These are phyloP conservation scores for Corythornis madagascariensis DNA, from an alignment of 2,113 vertebrate genomes.

Conservation along the genomic window DNA sequence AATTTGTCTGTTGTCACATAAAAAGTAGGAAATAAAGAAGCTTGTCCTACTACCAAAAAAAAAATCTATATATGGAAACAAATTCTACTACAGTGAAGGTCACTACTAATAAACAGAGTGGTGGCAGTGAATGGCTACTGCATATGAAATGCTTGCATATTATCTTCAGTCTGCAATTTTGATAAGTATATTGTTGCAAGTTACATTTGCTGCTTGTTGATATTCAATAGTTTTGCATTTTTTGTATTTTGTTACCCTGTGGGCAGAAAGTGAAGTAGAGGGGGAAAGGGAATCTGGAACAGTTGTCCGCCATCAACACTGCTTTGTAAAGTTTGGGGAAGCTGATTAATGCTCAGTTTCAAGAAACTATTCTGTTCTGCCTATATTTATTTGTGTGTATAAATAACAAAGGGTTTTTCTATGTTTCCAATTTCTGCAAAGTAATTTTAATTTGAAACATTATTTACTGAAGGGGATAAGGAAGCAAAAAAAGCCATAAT, in stretches of 20 bases:
- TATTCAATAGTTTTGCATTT: not conserved
- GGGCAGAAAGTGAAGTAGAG: not conserved
- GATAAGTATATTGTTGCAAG: not conserved
- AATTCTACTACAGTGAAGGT: not conserved
- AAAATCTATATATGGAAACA: not conserved
- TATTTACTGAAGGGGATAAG: not conserved
- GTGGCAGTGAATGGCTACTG: not conserved
- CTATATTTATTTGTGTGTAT: not conserved
- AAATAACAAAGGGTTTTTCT: not conserved
- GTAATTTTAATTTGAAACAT: not conserved
- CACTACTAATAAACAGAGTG: not conserved
- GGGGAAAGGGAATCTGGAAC: not conserved
- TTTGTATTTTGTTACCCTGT: not conserved
- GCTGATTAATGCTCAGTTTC: not conserved
- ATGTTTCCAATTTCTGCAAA: not conserved
- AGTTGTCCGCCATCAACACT: not conserved
- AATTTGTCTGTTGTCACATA: not conserved
- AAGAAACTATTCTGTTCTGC: not conserved
- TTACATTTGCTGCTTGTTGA: not conserved
- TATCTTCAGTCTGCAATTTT: not conserved
- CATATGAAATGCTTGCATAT: not conserved
- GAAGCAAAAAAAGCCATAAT: not conserved
- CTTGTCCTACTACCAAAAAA: not conserved
- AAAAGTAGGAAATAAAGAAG: not conserved
- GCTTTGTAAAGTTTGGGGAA: not conserved